phyloP scores from a whole-genome alignment of 2,888 invertebrate genomes.

The Sphaerophoria rueppellii region DNA sequence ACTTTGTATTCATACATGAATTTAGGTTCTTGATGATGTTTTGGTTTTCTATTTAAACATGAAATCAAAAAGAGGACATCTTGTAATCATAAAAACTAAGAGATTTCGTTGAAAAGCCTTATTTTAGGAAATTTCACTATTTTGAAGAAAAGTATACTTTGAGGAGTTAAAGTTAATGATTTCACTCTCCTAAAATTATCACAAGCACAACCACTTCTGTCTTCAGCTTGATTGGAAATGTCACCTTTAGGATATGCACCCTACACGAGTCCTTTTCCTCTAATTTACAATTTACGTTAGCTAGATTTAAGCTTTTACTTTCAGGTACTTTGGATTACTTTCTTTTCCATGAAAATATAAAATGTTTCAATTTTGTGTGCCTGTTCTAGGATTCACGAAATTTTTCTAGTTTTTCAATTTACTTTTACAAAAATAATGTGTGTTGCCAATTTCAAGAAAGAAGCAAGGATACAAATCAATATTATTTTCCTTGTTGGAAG shows the following conservation, averaged over 20 bases:
- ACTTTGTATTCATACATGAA: constrained; percentile 34
- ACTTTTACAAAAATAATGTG: background rate
- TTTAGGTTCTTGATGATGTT: constrained; percentile 29
- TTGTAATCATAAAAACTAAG: background rate
- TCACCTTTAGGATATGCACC: background rate
- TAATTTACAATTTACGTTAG: background rate
- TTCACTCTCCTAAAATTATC: too few relatives aligned
- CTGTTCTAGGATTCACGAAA: too few relatives aligned
- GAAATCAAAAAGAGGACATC: background rate
- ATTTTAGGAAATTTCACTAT: too few relatives aligned
- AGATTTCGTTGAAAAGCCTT: background rate
- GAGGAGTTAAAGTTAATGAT: background rate
- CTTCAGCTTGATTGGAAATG: background rate
- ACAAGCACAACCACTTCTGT: too few relatives aligned
- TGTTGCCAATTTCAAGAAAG: background rate
- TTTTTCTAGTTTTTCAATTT: background rate
- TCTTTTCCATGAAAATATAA: background rate
- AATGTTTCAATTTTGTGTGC: too few relatives aligned
- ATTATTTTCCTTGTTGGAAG: constrained; percentile 39
- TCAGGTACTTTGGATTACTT: constrained; percentile 6
- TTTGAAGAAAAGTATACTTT: background rate
- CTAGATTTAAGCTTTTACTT: background rate
- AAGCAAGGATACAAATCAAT: constrained; percentile 38
- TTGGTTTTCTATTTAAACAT: background rate
- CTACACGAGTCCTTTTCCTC: too few relatives aligned